A percentile compares a stretch with the other conserved stretches of the same genome.
Conservation (phyloP, 1,140 invertebrate genomes). For the Drosophila eugracilis region DNA sequence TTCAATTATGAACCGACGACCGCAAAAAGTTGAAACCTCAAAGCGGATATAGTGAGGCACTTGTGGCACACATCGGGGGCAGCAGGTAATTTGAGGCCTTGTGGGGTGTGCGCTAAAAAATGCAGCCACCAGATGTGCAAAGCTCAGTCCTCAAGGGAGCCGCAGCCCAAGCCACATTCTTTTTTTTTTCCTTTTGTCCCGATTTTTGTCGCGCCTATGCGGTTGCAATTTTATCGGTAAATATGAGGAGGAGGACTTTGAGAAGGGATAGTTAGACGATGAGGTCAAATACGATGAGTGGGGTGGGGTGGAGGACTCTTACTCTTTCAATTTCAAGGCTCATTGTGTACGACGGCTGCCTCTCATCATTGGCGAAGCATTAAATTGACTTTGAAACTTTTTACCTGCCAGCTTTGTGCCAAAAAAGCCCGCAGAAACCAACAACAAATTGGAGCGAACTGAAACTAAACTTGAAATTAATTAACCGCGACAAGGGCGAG, state of each 20-base stretch:
- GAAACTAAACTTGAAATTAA: constrained; percentile 81
- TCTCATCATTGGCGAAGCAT: constrained; percentile 63
- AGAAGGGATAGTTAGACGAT: constrained; percentile 8
- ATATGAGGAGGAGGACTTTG: constrained; percentile 1
- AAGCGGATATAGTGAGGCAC: constrained; percentile 59
- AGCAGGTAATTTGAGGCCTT: constrained; percentile 45
- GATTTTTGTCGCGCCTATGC: constrained; percentile 57
- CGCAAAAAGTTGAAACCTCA: constrained; percentile 52
- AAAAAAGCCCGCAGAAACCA: constrained; percentile 34
- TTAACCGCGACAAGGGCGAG: constrained; percentile 73
- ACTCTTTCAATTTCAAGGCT: constrained; percentile 70
- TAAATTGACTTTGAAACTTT: constrained; percentile 82
- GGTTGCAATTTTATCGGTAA: constrained; percentile 47
- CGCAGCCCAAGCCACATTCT: constrained; percentile 37
- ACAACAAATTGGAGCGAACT: constrained; percentile 33
- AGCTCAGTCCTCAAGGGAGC: constrained; percentile 42
- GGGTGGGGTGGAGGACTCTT: not conserved
- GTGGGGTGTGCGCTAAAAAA: constrained; percentile 41
- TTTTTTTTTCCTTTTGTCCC: not conserved
- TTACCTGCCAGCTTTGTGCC: constrained; percentile 61
- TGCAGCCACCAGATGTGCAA: constrained; percentile 39
- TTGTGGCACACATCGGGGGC: constrained; percentile 32
- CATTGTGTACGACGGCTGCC: constrained; percentile 60
- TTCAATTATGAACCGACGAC: constrained; percentile 73
- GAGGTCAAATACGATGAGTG: no score